phyloP scores from a whole-genome alignment of 1,140 invertebrate genomes.

The Cepaea nemoralis region DNA sequence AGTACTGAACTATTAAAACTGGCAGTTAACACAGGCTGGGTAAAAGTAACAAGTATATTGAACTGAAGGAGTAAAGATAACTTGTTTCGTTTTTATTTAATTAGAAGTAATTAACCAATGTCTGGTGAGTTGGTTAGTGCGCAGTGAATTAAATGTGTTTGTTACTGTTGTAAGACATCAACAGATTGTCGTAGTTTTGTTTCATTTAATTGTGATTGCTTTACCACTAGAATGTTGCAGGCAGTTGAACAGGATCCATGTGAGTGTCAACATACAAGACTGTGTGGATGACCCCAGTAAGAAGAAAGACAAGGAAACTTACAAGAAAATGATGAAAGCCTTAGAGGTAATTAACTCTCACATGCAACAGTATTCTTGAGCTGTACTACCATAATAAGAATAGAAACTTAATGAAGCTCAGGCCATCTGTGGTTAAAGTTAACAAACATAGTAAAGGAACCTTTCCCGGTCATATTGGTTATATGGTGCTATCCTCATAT shows the following conservation, averaged over 20 bases:
- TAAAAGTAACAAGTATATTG: too few species aligned
- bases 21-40: too few species aligned
- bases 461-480: not conserved
- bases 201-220: not conserved
- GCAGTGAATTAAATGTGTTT: too few species aligned
- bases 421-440: not conserved
- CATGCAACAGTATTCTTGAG: too few species aligned
- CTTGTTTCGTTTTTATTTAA: too few species aligned
- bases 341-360: conserved; percentile 47
- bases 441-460: not conserved
- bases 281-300: conserved; percentile 48
- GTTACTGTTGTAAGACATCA: too few species aligned
- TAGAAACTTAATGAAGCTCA: not conserved
- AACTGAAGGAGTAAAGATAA: too few species aligned
- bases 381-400: conserved; percentile 16
- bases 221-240: conserved; percentile 52
- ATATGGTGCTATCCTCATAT: not conserved
- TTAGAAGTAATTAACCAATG: too few species aligned
- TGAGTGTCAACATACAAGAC: conserved; percentile 50
- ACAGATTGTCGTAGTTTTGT: too few species aligned
- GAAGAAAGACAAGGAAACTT: conserved; percentile 50
- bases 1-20: too few species aligned
- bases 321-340: conserved; percentile 48
- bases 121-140: too few species aligned
- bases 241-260: conserved; percentile 50